A percentile compares a stretch with the other conserved stretches of the same genome.
phyloP scores from a whole-genome alignment of 37 sponge, comb jelly and placozoan species.

The Amphimedon queenslandica region DNA sequence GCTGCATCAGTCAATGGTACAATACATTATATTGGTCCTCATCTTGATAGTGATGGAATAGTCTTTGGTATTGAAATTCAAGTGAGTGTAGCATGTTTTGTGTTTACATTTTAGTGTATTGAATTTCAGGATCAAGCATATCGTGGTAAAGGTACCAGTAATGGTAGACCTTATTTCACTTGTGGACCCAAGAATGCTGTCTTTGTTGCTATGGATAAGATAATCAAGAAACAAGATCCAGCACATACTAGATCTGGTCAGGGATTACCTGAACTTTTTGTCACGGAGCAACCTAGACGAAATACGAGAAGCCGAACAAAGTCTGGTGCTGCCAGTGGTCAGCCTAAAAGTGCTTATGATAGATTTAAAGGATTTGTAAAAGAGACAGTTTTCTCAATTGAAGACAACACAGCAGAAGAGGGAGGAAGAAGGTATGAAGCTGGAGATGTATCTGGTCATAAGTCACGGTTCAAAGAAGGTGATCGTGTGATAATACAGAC shows the following conservation, averaged over 20 bases:
- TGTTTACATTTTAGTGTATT: too few relatives aligned
- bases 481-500: slow-evolving; percentile 27
- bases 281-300: background rate
- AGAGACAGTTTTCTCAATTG: background rate
- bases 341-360: too few relatives aligned
- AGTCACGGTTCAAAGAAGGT: slow-evolving; percentile 4
- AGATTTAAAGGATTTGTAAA: background rate
- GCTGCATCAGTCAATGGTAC: slow-evolving; percentile 16
- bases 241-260: background rate
- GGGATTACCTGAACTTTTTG: background rate
- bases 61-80: slow-evolving; percentile 67
- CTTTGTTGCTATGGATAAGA: slow-evolving; percentile 49
- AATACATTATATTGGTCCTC: slow-evolving; percentile 33
- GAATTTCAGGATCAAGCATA: too few relatives aligned
- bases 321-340: background rate
- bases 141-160: slow-evolving; percentile 22
- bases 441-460: background rate
- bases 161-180: slow-evolving; percentile 42
- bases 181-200: slow-evolving; percentile 50
- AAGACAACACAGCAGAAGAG: background rate
- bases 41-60: slow-evolving; percentile 19
- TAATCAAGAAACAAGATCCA: background rate
- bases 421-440: too few relatives aligned
- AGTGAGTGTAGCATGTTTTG: background rate
- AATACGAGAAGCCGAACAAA: background rate